Base-by-base conservation (phyloP, 2,113 vertebrate species). In the Pogona vitticeps region DNA sequence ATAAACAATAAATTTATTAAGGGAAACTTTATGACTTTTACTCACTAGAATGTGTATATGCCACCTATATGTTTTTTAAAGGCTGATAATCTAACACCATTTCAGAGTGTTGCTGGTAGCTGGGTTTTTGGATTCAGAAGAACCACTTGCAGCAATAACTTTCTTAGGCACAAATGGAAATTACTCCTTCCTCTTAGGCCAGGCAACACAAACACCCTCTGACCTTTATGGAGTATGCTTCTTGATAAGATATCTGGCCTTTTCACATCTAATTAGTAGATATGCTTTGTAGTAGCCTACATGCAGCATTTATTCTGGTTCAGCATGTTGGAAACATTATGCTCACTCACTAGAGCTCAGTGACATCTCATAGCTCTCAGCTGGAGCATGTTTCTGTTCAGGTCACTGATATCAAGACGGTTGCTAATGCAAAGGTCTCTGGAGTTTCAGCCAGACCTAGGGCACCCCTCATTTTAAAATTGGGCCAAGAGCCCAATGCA, bases 241-340 rank as follows among this genome's bases (percentile, higher is more conserved):
- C 83, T 88, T 58, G 79, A 88, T 79, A 88, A 85, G 59, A 88
- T 79, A 58, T 83, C 81, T 92, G 93, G 52, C 95, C 95, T 95
- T 95, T 94, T 94, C 94, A 93, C 63, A 89, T 94, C 88, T 67
- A 31, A 71, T 94, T 87, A 95, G 84, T 23, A 85, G 33, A 80
- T 52, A 0, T 56, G 8, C 76, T 42, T 84, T 82, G 1, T 67
- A 83, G 63, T n/a, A 91, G 89, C 86, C 90, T 31, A 63, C 76
- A 85, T 91, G 72, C 72, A 80, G 40, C 17, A 42, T 80, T 28
- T 76, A 15, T 80, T 63, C 58, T 72, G 81, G 72, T 79, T 80
- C 71, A 84, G 84, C 83, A 14, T 61, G 85, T 89, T 1, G 42
- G 59, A 63, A 92, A 40, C 72, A 61, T 26, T 3, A 1, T 40